Conservation (phyloP, 2,797 vertebrate genomes). For the Tapera naevia region DNA sequence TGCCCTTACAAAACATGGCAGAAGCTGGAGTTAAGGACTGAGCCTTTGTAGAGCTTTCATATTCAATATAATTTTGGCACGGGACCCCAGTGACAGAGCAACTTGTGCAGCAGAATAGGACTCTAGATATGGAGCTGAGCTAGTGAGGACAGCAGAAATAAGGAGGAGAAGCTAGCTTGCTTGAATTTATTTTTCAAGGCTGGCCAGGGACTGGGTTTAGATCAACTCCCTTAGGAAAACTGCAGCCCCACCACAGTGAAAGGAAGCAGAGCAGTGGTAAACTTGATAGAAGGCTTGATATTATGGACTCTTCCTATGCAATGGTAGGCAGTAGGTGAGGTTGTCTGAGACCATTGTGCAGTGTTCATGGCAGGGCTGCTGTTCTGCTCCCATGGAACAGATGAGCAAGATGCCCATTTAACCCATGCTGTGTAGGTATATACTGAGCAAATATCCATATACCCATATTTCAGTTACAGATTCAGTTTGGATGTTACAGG, state of each 20-base stretch:
- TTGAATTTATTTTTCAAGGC: not conserved
- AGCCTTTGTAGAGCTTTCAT: not conserved
- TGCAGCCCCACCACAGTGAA: not conserved
- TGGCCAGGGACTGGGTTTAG: not conserved
- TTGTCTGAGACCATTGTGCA: not conserved
- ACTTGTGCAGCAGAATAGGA: not conserved
- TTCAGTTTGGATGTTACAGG: not conserved
- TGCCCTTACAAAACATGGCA: not conserved
- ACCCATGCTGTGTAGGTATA: not conserved
- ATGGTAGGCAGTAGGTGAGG: not conserved
- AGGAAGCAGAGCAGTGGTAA: not conserved
- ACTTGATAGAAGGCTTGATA: not conserved
- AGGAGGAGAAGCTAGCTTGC: not conserved
- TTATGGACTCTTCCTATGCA: not conserved
- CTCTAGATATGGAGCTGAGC: not conserved
- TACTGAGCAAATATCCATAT: not conserved
- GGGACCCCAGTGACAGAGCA: not conserved
- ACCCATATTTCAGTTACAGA: not conserved
- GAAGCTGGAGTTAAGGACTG: not conserved
- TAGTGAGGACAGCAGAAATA: not conserved
- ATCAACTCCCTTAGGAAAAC: not conserved
- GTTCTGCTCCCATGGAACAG: rapidly evolving
- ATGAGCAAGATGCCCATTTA: not conserved
- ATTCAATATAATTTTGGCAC: not conserved
- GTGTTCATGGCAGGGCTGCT: not conserved